Base-by-base conservation (phyloP, 2,888 invertebrate species). In the Eretmocerus hayati region DNA sequence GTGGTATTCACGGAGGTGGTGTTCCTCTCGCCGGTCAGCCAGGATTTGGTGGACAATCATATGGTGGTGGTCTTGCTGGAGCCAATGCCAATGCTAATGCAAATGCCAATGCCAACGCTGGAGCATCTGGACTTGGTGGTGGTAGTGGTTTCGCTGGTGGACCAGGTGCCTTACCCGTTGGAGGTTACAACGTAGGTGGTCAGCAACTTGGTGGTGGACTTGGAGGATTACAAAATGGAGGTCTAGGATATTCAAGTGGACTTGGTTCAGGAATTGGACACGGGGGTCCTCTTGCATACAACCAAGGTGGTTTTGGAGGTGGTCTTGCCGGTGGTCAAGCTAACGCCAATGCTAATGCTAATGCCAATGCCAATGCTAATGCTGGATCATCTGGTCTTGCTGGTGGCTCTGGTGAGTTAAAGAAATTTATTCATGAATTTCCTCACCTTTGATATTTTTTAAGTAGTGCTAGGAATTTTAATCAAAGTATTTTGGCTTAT, bases 321-420 rank as follows among this genome's bases (percentile, higher is more conserved):
- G n/a, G 30, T 6, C 32, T 23, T 11, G 50, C 48, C 26, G 35
- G 32, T 18, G 13, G 32, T 20, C 38, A 37, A 11, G 38, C 44
- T 20, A 42, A 8, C 19, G 52, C 51, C 6, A 52, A 22, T 32
- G 59, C 59, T 23, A 52, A 42, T n/a, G 52, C 56, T 9, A 47
- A 42, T 37, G 51, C 54, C 5, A 43, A 44, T 35, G 51, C 54
- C 8, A 50, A 42, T 36, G 56, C 55, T 6, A 43, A 42, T 30
- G 50, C 46, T 9, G 16, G 22, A 11, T 32, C 38, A 6, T 38
- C 40, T 26, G 47, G 42, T n/a, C 37, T 23, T 11, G 42, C 11
- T 11, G 26, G 26, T 26, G 35, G 32, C 21, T 9, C 20, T 20
- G 42, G 40, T 5, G 37, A n/a, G n/a, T n/a, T n/a, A n/a, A n/a